phyloP scores from a whole-genome alignment of 1,140 invertebrate genomes.

The Drosophila setifemur region DNA sequence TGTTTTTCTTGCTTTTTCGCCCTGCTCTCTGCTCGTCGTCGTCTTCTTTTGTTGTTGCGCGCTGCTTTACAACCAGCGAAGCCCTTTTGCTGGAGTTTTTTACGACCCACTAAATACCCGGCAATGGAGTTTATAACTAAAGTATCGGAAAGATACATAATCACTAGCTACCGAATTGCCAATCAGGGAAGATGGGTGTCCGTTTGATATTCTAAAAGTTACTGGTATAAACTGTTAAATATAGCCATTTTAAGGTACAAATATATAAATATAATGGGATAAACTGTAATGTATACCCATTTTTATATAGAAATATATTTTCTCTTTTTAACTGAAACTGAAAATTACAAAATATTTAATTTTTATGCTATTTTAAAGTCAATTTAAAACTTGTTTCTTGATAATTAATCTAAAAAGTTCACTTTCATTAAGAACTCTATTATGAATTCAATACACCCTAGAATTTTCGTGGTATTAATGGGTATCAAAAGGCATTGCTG shows the following conservation, averaged over 20 bases:
- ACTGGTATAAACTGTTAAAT: too few species aligned
- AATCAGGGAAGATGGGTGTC: too few species aligned
- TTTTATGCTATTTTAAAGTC: background rate
- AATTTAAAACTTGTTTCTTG: background rate
- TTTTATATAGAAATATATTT: too few species aligned
- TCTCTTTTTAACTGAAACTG: background rate
- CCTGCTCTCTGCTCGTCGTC: slow-evolving; percentile 15
- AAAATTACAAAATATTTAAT: too few species aligned
- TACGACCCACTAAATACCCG: background rate
- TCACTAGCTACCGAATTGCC: too few species aligned
- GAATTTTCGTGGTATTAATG: background rate
- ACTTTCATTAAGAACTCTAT: background rate
- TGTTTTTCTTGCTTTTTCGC: slow-evolving; percentile 50
- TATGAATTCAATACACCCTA: background rate
- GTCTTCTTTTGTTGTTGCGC: background rate
- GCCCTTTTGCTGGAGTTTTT: slow-evolving; percentile 1
- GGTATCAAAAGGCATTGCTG: slow-evolving; percentile 11
- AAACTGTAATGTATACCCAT: too few species aligned
- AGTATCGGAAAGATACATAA: too few species aligned
- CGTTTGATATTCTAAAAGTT: too few species aligned
- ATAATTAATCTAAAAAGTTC: background rate
- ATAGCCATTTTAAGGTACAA: too few species aligned
- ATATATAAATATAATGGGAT: too few species aligned
- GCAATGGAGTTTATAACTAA: background rate
- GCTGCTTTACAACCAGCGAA: slow-evolving; percentile 2